phyloP scores from a whole-genome alignment of 2,888 invertebrate species.

The Magallana nippona region DNA sequence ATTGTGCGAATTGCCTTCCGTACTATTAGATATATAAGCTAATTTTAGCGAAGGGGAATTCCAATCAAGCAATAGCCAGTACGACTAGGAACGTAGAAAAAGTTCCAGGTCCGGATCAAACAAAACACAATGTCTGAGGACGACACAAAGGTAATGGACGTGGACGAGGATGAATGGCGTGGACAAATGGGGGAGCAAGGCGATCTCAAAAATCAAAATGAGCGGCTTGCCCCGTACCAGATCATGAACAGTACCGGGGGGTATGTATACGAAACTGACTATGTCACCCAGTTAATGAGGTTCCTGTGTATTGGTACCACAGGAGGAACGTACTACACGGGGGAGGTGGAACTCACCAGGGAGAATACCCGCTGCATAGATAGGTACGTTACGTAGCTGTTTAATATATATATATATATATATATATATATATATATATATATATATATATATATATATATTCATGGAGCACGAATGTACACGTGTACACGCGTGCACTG shows the following conservation, averaged over 20 bases:
- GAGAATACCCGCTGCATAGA: constrained; percentile 74
- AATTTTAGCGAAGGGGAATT: constrained; percentile 14
- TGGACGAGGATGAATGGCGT: neutral
- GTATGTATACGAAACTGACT: constrained; percentile 70
- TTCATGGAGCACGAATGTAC: too few species aligned
- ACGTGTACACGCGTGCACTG: too few species aligned
- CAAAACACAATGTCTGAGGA: neutral
- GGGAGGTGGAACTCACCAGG: constrained; percentile 71
- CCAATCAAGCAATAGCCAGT: neutral
- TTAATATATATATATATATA: too few species aligned
- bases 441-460: too few species aligned
- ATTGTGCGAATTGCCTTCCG: too few species aligned
- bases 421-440: too few species aligned
- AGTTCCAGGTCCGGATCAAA: constrained; percentile 34
- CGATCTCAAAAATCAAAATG: neutral
- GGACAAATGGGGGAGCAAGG: neutral
- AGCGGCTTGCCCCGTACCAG: constrained; percentile 39
- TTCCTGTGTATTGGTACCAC: constrained; percentile 77
- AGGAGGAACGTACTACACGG: constrained; percentile 76
- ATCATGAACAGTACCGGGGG: constrained; percentile 49
- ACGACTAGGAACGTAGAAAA: constrained; percentile 5
- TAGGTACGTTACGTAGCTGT: constrained; percentile 40
- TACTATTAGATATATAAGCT: neutral
- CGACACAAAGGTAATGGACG: neutral
- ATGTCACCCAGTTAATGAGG: constrained; percentile 73